Base-by-base conservation (phyloP, 2,797 vertebrate species). In the Choloepus didactylus region DNA sequence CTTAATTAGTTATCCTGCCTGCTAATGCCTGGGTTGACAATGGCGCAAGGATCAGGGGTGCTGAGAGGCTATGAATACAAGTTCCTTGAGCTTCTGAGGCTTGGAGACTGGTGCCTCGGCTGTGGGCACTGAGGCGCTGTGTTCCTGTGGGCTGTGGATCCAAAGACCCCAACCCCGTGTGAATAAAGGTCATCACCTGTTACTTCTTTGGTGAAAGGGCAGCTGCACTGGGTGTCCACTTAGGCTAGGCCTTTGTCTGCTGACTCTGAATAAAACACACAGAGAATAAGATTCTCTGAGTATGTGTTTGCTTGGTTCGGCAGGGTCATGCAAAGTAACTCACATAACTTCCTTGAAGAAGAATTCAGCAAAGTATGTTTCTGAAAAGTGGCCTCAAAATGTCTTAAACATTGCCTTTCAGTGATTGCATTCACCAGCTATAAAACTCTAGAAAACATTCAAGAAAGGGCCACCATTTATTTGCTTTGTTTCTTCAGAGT, bases 1-100 rank as follows among this genome's bases (percentile, higher is more conserved):
- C 98, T 98, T 98, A 98, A 99, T 99, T 99, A 99, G 98, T 99
- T 98, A 95, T 59, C 96, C 97, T 35, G 12, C 64, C 96, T 69
- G 46, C 95, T 94, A 97, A 98, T 46, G 95, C 87, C 82, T 69
- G 73, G 56, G 60, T 85, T 6, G 93, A 97, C 96, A 98, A 97
- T 92, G 88, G 77, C 0, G 46, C 3, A 5, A 96, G 72, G 66
- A 94, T 59, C 89, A 79, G 95, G 81, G 94, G 87, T 94, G 94
- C 95, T 59, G 94, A 75, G 85, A 94, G 97, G 96, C 89, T 96
- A 54, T 96, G 96, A 97, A 96, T 87, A 93, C 19, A 87, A 35
- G 94, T 16, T 95, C 95, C 89, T 87, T 9, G 44, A 19, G 51
- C 92, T 87, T 96, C 95, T 73, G 80, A 89, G 96, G 96, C 88